These are phyloP conservation scores for Stenolophus ochropezus DNA, from an alignment of 2,888 invertebrate species.

Conservation along the genomic window DNA sequence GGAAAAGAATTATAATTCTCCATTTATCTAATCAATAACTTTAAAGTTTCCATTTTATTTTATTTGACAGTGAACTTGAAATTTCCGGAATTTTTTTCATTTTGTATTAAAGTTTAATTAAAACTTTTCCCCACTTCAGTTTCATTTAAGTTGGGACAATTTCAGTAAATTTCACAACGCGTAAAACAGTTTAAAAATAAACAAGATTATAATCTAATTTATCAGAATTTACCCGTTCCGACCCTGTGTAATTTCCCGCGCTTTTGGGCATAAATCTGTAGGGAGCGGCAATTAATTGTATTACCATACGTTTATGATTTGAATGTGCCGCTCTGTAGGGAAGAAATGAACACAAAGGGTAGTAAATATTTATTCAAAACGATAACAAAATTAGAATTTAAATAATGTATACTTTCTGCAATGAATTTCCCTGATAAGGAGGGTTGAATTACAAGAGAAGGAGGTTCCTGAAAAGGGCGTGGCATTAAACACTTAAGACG, in stretches of 20 bases:
- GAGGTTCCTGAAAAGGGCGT: neutral
- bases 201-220: constrained; percentile 16
- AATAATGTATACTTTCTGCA: constrained; percentile 15
- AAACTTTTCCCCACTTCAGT: neutral
- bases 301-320: constrained; percentile 35
- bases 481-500: constrained; percentile 6
- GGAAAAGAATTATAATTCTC: neutral
- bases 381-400: constrained; percentile 30
- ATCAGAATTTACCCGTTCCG: neutral
- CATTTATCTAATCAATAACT: constrained; percentile 20
- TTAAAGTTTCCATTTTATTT: constrained; percentile 20
- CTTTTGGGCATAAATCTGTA: constrained; percentile 10
- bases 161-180: constrained; percentile 9
- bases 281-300: constrained; percentile 29
- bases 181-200: constrained; percentile 36
- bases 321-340: neutral
- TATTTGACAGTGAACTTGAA: constrained; percentile 22
- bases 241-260: neutral
- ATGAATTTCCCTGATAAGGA: neutral
- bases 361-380: constrained; percentile 26
- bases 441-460: neutral
- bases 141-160: constrained; percentile 2
- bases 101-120: constrained; percentile 20
- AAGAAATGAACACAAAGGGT: neutral
- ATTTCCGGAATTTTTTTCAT: neutral